Evolutionary conservation across 2,888 invertebrate genomes (phyloP).

Genomic region (Cyclophora punctaria): DNA sequence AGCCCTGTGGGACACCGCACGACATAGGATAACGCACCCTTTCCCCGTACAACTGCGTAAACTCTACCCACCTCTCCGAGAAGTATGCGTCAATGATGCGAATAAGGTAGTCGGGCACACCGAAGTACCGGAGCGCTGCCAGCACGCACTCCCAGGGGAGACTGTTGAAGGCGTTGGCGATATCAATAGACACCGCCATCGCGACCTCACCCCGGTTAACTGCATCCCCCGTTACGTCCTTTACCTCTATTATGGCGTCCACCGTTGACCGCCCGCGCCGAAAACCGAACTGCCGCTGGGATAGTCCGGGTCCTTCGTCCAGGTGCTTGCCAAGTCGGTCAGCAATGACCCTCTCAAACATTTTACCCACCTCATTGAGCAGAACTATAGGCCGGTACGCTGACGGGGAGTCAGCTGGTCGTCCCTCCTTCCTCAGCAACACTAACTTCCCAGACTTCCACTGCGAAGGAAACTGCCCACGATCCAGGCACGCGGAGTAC

Average conservation of each 20-base stretch:
- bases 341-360: too few species aligned
- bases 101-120: background rate
- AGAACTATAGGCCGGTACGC: conserved; percentile 9
- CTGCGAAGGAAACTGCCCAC: too few species aligned
- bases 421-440: conserved; percentile 3
- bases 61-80: background rate
- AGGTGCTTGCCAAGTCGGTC: too few species aligned
- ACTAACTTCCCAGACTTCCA: background rate
- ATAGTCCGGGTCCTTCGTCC: too few species aligned
- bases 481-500: too few species aligned
- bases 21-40: background rate
- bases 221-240: too few species aligned
- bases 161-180: conserved; percentile 1
- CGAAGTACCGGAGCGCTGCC: background rate
- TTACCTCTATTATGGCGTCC: too few species aligned
- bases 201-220: background rate
- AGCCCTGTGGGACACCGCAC: conserved; percentile 15
- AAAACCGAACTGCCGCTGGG: too few species aligned
- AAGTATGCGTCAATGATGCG: background rate
- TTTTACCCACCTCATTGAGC: conserved; percentile 4
- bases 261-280: too few species aligned
- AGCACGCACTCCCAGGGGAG: background rate
- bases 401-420: conserved; percentile 4
- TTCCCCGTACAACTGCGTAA: background rate
- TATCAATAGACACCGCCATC: background rate